phyloP scores from a whole-genome alignment of 2,797 vertebrate genomes.

The Tinamus major region DNA sequence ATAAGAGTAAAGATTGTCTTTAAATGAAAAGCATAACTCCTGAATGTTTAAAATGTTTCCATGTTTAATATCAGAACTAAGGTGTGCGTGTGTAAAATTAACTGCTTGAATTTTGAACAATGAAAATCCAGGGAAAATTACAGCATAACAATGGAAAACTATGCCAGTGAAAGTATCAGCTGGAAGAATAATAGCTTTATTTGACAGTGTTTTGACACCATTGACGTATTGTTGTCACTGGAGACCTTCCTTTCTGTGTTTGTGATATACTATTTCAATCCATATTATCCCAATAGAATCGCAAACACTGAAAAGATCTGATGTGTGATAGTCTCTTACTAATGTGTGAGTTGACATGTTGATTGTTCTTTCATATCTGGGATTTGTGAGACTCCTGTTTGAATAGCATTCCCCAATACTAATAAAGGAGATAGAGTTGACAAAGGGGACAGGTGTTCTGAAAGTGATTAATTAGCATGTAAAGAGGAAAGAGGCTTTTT shows the following conservation, averaged over 20 bases:
- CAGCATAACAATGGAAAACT: slow-evolving; percentile 56
- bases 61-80: slow-evolving; percentile 34
- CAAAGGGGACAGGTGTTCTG: slow-evolving; percentile 28
- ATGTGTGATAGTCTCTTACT: slow-evolving; percentile 63
- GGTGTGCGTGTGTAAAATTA: background rate
- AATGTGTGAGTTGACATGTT: slow-evolving; percentile 69
- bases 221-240: slow-evolving; percentile 72
- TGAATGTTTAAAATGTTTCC: background rate
- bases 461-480: slow-evolving; percentile 37
- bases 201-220: slow-evolving; percentile 78
- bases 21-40: slow-evolving; percentile 4
- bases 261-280: slow-evolving; percentile 72
- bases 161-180: slow-evolving; percentile 57
- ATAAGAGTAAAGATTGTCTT: background rate
- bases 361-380: slow-evolving; percentile 69
- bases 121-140: slow-evolving; percentile 58
- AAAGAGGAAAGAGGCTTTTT: background rate
- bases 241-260: slow-evolving; percentile 68
- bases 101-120: slow-evolving; percentile 47
- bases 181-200: slow-evolving; percentile 69
- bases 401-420: background rate
- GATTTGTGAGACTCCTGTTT: slow-evolving; percentile 48
- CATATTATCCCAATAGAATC: slow-evolving; percentile 73
- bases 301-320: slow-evolving; percentile 54
- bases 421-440: slow-evolving; percentile 14